Evolutionary conservation across 2,888 invertebrate genomes (phyloP), one percentile per base, ranked within the genome.

Genomic region (Autographa gamma): DNA sequence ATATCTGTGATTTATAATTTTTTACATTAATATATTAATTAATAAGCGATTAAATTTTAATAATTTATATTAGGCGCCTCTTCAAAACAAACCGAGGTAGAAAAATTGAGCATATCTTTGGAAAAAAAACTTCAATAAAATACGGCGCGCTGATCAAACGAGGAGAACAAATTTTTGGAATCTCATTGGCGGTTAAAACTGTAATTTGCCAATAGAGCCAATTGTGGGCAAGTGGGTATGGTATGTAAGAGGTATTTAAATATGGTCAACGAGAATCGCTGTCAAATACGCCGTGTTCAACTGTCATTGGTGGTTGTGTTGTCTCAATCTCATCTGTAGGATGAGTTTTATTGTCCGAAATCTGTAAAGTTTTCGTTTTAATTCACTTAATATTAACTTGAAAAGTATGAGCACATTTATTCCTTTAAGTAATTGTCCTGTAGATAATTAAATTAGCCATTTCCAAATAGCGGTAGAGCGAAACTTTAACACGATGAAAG

Each of bases 301-400:
- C 91, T 93, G 93, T 94, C 93, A 94, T 94, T 94, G 94, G 93
- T 90, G 84, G 86, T 69, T 81, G 80, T 82, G 82, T 87, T 78
- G 79, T 83, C 81, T 79, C 74, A 52, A 78, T 83, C 81, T 79
- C 74, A 52, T 76, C 43, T 68, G 60, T 60, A 84, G 66, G 82
- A 86, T 87, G 85, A 85, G 79, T 84, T 80, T 79, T 81, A 81
- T 25, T 79, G 84, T 77, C 41, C 69, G 60, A 77, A 81, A 70
- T 76, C 78, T 77, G 41, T 73, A 69, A 76, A 81, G 71, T 77
- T 74, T 76, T 74, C 65, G 61, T 76, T 66, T 52, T 69, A 78
- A 65, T 77, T 82, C 41, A 63, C 60, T 13, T 73, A 64, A 0
- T 74, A 73, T 62, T 77, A 73, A 60, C 66, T 76, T 75, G 74